phyloP scores from a whole-genome alignment of 1,140 invertebrate species.

The Conus betulinus region DNA sequence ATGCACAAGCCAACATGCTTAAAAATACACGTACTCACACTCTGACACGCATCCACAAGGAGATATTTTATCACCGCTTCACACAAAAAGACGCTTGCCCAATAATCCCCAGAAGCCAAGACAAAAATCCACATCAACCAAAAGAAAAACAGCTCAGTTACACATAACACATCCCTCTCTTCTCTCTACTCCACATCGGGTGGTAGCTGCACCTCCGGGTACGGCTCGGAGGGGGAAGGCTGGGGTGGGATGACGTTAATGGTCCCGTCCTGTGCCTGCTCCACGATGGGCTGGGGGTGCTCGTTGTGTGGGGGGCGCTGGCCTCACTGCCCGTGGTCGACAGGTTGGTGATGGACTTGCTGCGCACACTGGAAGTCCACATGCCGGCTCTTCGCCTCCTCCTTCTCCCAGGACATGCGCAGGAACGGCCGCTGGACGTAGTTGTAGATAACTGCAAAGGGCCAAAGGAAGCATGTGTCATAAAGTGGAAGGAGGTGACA shows the following conservation, averaged over 20 bases:
- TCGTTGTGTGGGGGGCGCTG: slow-evolving; percentile 80
- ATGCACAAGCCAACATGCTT: too few relatives aligned
- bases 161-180: too few relatives aligned
- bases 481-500: too few relatives aligned
- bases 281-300: slow-evolving; percentile 87
- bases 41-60: too few relatives aligned
- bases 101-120: too few relatives aligned
- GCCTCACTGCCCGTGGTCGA: slow-evolving; percentile 57
- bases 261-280: slow-evolving; percentile 64
- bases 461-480: too few relatives aligned
- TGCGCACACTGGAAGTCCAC: slow-evolving; percentile 91
- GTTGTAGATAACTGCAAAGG: slow-evolving; percentile 92
- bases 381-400: slow-evolving; percentile 98
- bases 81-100: too few relatives aligned
- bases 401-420: slow-evolving; percentile 99
- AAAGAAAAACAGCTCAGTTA: too few relatives aligned
- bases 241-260: slow-evolving; percentile 73
- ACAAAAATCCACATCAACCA: too few relatives aligned
- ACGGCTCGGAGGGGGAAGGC: slow-evolving; percentile 75
- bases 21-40: too few relatives aligned
- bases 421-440: slow-evolving; percentile 99
- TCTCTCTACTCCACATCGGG: slow-evolving; percentile 60
- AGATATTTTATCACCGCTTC: too few relatives aligned
- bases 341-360: slow-evolving; percentile 75
- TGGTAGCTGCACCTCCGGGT: slow-evolving; percentile 73